Base-by-base conservation (phyloP, 92 coral and sea anemone genomes). In the Porites divaricata region DNA sequence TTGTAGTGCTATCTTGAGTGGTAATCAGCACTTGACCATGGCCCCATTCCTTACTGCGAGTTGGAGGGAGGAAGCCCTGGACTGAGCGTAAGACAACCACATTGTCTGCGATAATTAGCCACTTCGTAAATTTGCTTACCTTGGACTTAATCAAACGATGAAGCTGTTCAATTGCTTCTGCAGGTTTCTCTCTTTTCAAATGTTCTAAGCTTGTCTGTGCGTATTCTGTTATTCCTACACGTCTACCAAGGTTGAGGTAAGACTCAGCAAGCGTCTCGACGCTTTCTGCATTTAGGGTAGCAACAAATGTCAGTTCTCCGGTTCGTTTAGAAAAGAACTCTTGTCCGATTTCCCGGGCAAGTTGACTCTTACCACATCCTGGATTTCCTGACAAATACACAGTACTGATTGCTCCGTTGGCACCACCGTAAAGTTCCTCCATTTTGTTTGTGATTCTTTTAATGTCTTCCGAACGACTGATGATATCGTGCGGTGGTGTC, bases 51-150 rank as follows among this genome's bases (percentile, higher is more conserved):
- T 65, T 54, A 58, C 75, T 57, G 9, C 74, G 62, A 13, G 70
- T 24, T 12, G 80, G 81, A 64, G 90, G 86, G 17, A 79, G 59
- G 57, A 22, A 79, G 66, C 49, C 67, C 48, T 69, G 77, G 22
- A 72, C 75, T 48, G 62, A 15, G 23, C 17, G 2, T 9, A 79
- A n/a, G 48, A 73, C 86, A 1, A 0, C 79, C 4, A 80, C 86
- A 58, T 87, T 87, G 72, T 87, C 90, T 52, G 70, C 81, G 21
- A 87, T 80, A 26, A 87, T 63, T 2, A 87, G 23, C 90, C 90
- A 87, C 49, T 54, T 23, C 22, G 16, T 7, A 66, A 24, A 75
- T 10, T 0, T 41, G 14, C 8, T 54, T 23, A 58, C 41, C 20
- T 57, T 24, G 1, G 25, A 13, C 50, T 0, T 23, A 13, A 75